phyloP scores from a whole-genome alignment of 2,797 vertebrate genomes.

The Acridotheres tristis region DNA sequence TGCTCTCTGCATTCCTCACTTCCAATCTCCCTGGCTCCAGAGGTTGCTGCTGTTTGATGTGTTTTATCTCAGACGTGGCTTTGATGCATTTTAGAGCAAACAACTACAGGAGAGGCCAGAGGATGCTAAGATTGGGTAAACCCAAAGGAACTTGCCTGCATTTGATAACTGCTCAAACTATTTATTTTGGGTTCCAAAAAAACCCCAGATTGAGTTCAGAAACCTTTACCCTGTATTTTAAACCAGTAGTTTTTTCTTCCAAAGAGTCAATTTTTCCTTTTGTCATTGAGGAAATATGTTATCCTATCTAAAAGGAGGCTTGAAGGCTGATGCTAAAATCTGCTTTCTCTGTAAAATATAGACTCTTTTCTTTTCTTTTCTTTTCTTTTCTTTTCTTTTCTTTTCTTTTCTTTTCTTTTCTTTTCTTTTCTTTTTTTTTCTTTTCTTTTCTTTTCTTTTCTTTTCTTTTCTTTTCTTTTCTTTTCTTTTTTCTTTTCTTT shows the following conservation, averaged over 20 bases:
- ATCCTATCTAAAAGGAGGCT: background rate
- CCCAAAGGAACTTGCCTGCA: background rate
- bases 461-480: background rate
- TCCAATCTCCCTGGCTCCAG: background rate
- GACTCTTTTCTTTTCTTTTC: background rate
- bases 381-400: background rate
- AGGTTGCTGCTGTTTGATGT: constrained; percentile 2
- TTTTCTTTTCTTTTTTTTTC: background rate
- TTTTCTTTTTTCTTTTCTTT: too few species aligned
- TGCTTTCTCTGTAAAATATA: background rate
- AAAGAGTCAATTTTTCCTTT: constrained; percentile 11
- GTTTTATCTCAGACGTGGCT: constrained; percentile 3
- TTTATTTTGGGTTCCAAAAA: constrained; percentile 35
- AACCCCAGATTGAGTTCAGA: background rate
- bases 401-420: background rate
- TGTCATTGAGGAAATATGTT: background rate
- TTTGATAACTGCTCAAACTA: constrained; percentile 26
- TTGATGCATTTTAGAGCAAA: constrained; percentile 62
- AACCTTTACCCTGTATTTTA: constrained; percentile 15
- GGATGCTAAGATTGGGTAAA: background rate
- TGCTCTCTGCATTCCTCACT: background rate
- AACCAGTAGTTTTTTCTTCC: background rate
- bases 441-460: background rate
- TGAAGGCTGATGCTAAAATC: background rate
- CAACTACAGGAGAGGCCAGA: background rate